Conservation (phyloP, 2,113 vertebrate genomes). For the Brachirus orientalis region DNA sequence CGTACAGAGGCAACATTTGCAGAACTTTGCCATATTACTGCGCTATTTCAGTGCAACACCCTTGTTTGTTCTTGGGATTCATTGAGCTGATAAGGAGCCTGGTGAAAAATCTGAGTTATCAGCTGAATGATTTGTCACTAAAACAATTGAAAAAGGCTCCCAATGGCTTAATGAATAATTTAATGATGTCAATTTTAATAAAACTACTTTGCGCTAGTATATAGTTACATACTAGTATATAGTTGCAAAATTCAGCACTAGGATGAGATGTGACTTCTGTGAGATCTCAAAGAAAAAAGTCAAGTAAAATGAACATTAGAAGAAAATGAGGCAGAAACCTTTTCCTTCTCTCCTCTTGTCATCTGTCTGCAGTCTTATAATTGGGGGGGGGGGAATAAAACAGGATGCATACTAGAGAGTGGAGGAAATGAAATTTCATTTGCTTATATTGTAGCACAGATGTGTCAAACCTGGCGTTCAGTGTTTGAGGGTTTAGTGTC, state of each 20-base stretch:
- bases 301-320: not conserved
- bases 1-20: conserved; percentile 19
- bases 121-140: conserved; percentile 16
- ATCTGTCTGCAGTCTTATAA: not conserved
- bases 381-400: too few relatives aligned
- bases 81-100: not conserved
- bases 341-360: not conserved
- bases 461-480: not conserved
- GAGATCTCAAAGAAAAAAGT: not conserved
- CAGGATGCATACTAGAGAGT: not conserved
- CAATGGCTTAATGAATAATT: not conserved
- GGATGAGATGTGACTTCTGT: too few relatives aligned
- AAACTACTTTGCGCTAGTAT: too few relatives aligned
- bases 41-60: conserved; percentile 19
- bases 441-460: not conserved
- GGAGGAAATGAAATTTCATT: not conserved
- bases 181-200: not conserved
- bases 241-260: not conserved
- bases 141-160: not conserved
- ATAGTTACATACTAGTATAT: too few relatives aligned
- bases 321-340: not conserved
- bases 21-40: conserved; percentile 11
- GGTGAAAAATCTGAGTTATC: conserved; percentile 13
- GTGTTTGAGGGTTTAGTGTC: not conserved
- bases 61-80: conserved; percentile 5